Evolutionary conservation across 2,888 invertebrate species (phyloP), one percentile per base, ranked within the genome.

Genomic region (Melinopterus prodromus): DNA sequence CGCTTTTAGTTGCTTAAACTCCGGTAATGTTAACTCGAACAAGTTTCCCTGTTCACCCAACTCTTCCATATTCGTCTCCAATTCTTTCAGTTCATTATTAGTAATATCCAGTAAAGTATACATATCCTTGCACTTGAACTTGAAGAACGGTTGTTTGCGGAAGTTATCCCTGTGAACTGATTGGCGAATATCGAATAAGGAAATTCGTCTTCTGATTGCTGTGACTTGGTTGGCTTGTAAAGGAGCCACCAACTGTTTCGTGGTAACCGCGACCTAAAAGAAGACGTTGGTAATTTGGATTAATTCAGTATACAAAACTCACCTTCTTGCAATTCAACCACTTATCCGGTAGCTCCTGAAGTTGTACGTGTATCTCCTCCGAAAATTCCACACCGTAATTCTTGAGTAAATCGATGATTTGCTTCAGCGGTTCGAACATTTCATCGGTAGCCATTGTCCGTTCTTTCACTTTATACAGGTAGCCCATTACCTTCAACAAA

Each of bases 351-450:
- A 98, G 90, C 85, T 96, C 94, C 87, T 95, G 92, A 84, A 95
- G 86, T 91, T 95, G 94, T 71, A 95, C 92, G 83, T 94, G 92
- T 0, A 93, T 91, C 83, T 95, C 94, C 83, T 97, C 96, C 0
- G 94, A 92, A 88, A 98, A 95, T 84, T 97, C 96, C 16, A 97
- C 96, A n/a, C 95, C 94, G 85, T 98, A 98, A 0, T 93, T 92
- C 86, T 94, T 94, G 9, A 98, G 91, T 9, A 98, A 91, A 81
- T 97, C 95, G 76, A 98, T 96, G 71, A 96, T 96, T 84, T 96
- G 95, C 82, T 95, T 93, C 0, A 98, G 90, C 0, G 98, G 97
- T 38, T 96, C 96, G 87, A 98, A 98, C 96, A 98, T 97, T 70
- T 92, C 92, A 84, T 98, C 97, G 0, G 97, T 97, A 38, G 93